Percentiles rank a stretch among this genome's conserved stretches.
phyloP scores from a whole-genome alignment of 2,113 vertebrate genomes.

The Talpa occidentalis region DNA sequence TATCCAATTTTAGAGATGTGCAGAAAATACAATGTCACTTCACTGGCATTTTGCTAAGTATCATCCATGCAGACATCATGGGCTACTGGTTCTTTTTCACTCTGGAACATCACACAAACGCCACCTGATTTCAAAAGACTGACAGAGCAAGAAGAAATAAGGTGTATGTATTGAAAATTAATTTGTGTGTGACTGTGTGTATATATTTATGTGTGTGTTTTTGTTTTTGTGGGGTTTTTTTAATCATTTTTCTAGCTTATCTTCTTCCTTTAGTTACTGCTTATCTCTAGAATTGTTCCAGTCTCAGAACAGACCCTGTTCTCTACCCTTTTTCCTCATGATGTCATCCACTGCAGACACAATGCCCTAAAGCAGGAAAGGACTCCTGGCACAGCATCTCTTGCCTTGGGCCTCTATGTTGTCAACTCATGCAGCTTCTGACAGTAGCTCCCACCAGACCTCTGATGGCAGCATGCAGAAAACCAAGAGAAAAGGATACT shows the following conservation, averaged over 20 bases:
- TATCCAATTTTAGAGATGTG: background rate
- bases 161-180: background rate
- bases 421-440: background rate
- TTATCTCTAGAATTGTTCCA: background rate
- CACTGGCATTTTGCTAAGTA: background rate
- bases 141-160: background rate
- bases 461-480: background rate
- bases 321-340: background rate
- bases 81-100: background rate
- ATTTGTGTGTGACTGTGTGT: too few species aligned
- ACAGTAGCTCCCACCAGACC: background rate
- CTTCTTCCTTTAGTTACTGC: background rate
- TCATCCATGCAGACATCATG: background rate
- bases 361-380: background rate
- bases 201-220: background rate
- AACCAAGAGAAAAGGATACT: background rate
- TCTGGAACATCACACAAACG: background rate
- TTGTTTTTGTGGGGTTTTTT: background rate
- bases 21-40: background rate
- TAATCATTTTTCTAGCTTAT: background rate
- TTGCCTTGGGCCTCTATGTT: background rate
- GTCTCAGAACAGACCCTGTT: background rate
- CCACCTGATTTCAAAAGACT: background rate
- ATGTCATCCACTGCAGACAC: background rate
- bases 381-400: background rate